Evolutionary conservation across 2,113 vertebrate genomes (phyloP).

Genomic region (Craseonycteris thonglongyai): DNA sequence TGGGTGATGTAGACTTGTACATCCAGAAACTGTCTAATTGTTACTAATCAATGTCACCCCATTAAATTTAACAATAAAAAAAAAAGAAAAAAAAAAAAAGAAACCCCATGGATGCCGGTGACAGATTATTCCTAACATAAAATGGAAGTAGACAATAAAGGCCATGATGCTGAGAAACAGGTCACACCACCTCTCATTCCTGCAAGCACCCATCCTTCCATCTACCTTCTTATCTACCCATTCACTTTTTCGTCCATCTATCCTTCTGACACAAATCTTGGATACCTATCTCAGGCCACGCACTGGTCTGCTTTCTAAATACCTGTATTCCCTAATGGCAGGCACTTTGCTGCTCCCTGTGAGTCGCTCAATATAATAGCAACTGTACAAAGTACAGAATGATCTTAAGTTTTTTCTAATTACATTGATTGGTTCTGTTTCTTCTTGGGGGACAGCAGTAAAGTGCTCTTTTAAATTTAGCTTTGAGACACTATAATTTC

Average conservation of each 20-base stretch:
- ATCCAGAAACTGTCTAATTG: too few species aligned
- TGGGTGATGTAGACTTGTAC: too few species aligned
- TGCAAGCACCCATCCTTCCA: not conserved
- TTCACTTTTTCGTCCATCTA: not conserved
- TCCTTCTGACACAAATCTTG: not conserved
- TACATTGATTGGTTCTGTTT: conserved; percentile 57
- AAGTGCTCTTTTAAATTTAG: conserved; percentile 56
- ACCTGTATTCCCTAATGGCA: conserved; percentile 10
- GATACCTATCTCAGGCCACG: not conserved
- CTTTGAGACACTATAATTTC: conserved; percentile 52
- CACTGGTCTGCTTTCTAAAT: conserved; percentile 40
- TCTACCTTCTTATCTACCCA: not conserved
- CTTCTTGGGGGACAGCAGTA: conserved; percentile 18
- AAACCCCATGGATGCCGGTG: not conserved
- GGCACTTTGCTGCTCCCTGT: not conserved
- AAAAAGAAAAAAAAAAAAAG: too few species aligned
- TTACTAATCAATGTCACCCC: too few species aligned
- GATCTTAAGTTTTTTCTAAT: conserved; percentile 31
- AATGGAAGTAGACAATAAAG: not conserved
- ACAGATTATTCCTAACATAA: not conserved
- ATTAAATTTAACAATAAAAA: too few species aligned
- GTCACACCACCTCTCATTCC: not conserved
- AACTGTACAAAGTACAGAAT: conserved; percentile 23
- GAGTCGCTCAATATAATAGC: not conserved
- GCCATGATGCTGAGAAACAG: not conserved